A percentile compares a stretch with the other conserved stretches of the same genome.
Conservation (phyloP, 2,113 vertebrate species). For the Notothenia coriiceps region DNA sequence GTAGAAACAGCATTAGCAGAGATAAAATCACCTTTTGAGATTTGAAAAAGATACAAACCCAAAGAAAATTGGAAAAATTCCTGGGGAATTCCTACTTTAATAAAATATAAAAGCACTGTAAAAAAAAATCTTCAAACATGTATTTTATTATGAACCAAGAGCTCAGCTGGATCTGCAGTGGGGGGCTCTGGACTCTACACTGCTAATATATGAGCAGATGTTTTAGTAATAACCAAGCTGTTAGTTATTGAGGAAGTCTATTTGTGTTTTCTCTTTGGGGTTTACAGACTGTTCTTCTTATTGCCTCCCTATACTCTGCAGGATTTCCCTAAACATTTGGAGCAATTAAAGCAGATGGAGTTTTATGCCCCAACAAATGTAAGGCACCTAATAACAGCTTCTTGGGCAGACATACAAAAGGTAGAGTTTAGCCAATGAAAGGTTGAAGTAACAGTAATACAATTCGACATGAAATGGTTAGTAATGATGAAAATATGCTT, state of each 20-base stretch:
- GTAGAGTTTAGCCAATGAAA: conserved; percentile 4
- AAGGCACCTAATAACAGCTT: neutral
- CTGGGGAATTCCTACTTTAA: too few species aligned
- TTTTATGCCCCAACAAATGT: conserved; percentile 27
- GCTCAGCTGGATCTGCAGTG: neutral
- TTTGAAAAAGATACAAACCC: neutral
- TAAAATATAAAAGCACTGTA: too few species aligned
- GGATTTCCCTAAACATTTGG: conserved; percentile 23
- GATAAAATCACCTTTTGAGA: neutral
- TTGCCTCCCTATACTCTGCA: neutral
- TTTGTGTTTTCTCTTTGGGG: neutral
- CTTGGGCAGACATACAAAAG: neutral
- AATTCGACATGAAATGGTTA: conserved; percentile 33
- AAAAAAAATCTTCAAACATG: too few species aligned
- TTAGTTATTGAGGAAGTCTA: neutral
- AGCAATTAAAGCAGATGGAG: conserved; percentile 36
- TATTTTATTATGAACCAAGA: too few species aligned
- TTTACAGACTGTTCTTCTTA: neutral
- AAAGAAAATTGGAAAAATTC: neutral
- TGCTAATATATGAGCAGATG: conserved; percentile 36
- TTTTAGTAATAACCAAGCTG: conserved; percentile 45
- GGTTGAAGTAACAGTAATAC: conserved; percentile 11
- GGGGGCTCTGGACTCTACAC: neutral
- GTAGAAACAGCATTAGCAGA: neutral
- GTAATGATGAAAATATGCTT: conserved; percentile 58